phyloP scores from a whole-genome alignment of 2,113 vertebrate species.

The Pelodiscus sinensis region DNA sequence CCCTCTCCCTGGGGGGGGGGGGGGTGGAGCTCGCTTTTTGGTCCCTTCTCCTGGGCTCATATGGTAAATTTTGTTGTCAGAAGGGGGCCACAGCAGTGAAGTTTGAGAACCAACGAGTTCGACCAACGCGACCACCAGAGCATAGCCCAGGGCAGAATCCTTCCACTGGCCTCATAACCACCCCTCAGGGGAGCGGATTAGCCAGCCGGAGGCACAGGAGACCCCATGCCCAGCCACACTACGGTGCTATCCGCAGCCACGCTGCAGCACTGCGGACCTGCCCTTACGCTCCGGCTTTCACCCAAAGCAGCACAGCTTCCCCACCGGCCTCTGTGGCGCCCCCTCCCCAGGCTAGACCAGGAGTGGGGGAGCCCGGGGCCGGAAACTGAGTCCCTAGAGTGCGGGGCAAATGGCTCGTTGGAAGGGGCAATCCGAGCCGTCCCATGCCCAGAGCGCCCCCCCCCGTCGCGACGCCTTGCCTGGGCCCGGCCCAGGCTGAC shows the following conservation, averaged over 20 bases:
- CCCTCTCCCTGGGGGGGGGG: too few species aligned
- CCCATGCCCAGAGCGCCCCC: too few species aligned
- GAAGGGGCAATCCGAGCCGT: rapidly evolving
- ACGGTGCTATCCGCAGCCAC: not conserved
- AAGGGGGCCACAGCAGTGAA: too few species aligned
- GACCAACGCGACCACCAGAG: not conserved
- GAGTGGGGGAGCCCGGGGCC: too few species aligned
- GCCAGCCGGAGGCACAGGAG: not conserved
- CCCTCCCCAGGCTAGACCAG: not conserved
- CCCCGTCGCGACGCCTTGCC: not conserved
- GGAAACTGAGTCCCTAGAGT: too few species aligned
- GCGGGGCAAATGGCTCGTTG: not conserved
- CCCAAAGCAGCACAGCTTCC: not conserved
- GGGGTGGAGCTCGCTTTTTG: too few species aligned
- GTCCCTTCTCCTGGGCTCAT: too few species aligned
- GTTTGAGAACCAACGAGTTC: too few species aligned
- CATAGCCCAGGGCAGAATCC: not conserved
- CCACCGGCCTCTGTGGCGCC: not conserved
- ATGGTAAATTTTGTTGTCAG: too few species aligned
- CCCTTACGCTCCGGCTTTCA: not conserved
- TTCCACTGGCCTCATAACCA: not conserved
- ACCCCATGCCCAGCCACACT: not conserved
- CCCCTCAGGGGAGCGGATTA: not conserved
- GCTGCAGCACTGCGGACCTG: not conserved
- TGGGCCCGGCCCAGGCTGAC: not conserved